Percentiles rank a stretch among this genome's conserved stretches.
phyloP scores from a whole-genome alignment of 2,113 vertebrate species.

The Phaetusa simplex region DNA sequence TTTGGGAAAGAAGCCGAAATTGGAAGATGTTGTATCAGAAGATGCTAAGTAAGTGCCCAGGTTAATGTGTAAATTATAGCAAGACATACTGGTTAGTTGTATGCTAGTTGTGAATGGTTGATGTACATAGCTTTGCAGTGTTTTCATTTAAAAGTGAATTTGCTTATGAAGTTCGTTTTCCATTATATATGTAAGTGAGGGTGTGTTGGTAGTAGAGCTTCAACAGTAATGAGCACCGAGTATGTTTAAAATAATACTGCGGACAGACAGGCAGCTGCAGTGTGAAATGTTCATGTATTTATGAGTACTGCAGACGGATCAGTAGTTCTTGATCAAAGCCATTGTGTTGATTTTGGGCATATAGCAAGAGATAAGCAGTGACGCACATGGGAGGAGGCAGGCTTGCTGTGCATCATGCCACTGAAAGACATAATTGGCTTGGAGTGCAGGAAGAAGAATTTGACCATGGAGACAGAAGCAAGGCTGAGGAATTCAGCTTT shows the following conservation, averaged over 20 bases:
- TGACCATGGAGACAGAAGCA: background rate
- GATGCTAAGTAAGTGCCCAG: slow-evolving; percentile 82
- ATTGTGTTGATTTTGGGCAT: rapidly evolving
- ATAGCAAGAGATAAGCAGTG: background rate
- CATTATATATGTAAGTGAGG: rapidly evolving
- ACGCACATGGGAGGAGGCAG: background rate
- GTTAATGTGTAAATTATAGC: background rate
- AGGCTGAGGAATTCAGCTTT: background rate
- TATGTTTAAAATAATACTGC: background rate
- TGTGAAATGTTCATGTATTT: background rate
- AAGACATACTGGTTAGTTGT: rapidly evolving
- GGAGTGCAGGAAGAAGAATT: background rate
- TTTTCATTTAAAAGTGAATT: background rate
- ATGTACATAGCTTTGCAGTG: background rate
- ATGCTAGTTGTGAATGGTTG: rapidly evolving
- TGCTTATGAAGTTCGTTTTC: background rate
- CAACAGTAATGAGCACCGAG: rapidly evolving
- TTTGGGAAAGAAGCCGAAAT: slow-evolving; percentile 83
- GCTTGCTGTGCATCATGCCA: rapidly evolving
- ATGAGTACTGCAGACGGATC: rapidly evolving
- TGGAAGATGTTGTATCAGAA: slow-evolving; percentile 79
- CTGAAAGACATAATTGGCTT: background rate
- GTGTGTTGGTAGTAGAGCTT: background rate
- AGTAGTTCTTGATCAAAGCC: rapidly evolving
- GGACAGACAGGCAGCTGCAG: too few relatives aligned